Base-by-base conservation (phyloP, 2,113 vertebrate genomes). In the Glaucomys volans region DNA sequence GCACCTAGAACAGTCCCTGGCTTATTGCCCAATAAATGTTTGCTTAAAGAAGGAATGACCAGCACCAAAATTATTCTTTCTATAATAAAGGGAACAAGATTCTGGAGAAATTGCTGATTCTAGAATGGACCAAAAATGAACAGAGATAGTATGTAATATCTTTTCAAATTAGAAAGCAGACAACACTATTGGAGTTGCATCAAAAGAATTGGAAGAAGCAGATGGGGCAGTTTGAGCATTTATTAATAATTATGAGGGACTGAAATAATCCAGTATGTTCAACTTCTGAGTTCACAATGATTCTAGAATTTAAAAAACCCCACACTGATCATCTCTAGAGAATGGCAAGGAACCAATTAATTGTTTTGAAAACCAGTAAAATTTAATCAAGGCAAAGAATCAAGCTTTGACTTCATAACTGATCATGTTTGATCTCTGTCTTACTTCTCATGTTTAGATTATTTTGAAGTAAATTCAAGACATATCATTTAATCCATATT, bases 281-380 rank as follows among this genome's bases (percentile, higher is more conserved):
- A 77, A 84, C 26, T 42, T 50, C 47, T 2, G 1, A 62, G 2
- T 44, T 94, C 64, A 75, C 18, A 64, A 72, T 44, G 47, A 67
- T 76, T 92, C 81, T 69, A 28, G 28, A 92, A 52, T 84, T 92
- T 44, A 13, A 9, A 50, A 84, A 50, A 80, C 52, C 32, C 3
- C 44, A n/a, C 8, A 62, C 1, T 76, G n/a, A 80, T 89, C n/a
- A 82, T 40, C 35, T 90, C 59, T 84, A 95, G 3, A 79, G n/a
- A 16, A 88, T 80, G 77, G 54, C 80, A 93, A 26, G 20, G 40
- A 69, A 95, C 13, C 30, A 95, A 79, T 26, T 74, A 6, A 74
- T 77, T 93, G 79, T 69, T 91, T 88, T 28, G 83, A 90, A 95
- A 94, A 67, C 4, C 14, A 66, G 52, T 82, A 84, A 64, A 59